Conservation (phyloP, 2,888 invertebrate species). For the Pristionchus japonicus region DNA sequence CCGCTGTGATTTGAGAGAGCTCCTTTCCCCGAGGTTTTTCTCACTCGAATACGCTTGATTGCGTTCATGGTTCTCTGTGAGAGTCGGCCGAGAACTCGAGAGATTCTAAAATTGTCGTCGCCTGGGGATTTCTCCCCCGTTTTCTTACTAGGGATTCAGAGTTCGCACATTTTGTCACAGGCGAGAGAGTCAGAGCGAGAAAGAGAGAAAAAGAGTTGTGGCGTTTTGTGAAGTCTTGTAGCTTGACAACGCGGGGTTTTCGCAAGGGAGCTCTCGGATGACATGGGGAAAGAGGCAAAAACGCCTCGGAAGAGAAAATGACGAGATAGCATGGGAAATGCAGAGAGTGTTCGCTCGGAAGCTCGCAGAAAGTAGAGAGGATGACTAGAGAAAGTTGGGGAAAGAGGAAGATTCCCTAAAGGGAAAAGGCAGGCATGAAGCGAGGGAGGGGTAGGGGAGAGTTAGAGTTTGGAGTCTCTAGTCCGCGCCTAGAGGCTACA, state of each 20-base stretch:
- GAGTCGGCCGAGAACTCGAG: neutral
- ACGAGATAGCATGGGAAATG: too few species aligned
- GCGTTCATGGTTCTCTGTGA: neutral
- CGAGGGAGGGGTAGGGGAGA: neutral
- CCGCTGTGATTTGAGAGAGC: neutral
- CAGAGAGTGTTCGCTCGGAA: too few species aligned
- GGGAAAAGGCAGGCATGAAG: neutral
- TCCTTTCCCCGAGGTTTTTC: neutral
- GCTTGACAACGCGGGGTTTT: neutral
- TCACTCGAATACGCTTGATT: neutral
- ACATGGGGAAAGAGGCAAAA: neutral
- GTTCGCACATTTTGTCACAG: neutral
- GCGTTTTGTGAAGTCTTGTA: neutral
- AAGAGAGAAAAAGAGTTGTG: neutral
- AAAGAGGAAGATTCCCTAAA: neutral
- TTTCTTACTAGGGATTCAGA: neutral
- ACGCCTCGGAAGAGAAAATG: neutral
- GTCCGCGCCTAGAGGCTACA: neutral
- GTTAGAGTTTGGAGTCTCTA: neutral
- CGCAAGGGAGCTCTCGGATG: neutral
- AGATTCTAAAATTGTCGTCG: slow-evolving; percentile 9
- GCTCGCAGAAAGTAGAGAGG: slow-evolving; percentile 5
- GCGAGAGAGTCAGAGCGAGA: neutral
- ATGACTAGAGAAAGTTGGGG: neutral
- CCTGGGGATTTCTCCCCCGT: neutral